Percentiles rank a stretch among this genome's conserved stretches.
Evolutionary conservation across 1,140 invertebrate species (phyloP).

Genomic region (Papilio xuthus): DNA sequence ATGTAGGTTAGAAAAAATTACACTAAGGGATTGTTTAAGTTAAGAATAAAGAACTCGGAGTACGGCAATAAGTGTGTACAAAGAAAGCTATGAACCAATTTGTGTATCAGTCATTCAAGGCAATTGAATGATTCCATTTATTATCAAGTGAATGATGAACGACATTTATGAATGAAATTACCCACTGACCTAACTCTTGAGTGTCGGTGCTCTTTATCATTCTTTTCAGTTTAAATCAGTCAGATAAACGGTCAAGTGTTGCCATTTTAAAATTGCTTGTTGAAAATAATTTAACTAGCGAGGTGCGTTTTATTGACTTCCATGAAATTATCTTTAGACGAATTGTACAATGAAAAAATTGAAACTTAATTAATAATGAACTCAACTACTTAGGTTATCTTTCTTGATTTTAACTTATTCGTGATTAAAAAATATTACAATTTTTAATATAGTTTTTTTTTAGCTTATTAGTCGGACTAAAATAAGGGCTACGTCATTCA

Average conservation of each 20-base stretch:
- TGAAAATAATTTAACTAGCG: background rate
- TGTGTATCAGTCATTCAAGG: background rate
- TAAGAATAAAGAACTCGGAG: no score
- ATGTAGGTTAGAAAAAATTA: no score
- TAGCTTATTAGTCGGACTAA: background rate
- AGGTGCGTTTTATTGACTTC: no score
- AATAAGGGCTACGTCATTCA: background rate
- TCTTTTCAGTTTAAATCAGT: background rate
- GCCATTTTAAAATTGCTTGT: background rate
- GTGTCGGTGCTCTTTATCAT: background rate
- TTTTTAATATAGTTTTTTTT: background rate
- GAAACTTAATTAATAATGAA: background rate
- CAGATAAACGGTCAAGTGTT: background rate
- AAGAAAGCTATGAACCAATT: background rate
- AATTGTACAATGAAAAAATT: background rate
- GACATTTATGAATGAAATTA: slow-evolving; percentile 10
- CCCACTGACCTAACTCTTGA: background rate
- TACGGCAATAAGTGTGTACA: background rate
- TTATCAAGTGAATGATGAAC: slow-evolving; percentile 19
- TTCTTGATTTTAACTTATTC: background rate
- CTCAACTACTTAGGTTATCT: background rate
- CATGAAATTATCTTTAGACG: no score
- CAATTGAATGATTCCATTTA: slow-evolving; percentile 5
- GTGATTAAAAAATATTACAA: background rate
- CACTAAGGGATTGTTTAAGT: no score